Evolutionary conservation across 2,113 vertebrate genomes (phyloP), one percentile per base, ranked within the genome.

Genomic region (Danionella cerebrum): DNA sequence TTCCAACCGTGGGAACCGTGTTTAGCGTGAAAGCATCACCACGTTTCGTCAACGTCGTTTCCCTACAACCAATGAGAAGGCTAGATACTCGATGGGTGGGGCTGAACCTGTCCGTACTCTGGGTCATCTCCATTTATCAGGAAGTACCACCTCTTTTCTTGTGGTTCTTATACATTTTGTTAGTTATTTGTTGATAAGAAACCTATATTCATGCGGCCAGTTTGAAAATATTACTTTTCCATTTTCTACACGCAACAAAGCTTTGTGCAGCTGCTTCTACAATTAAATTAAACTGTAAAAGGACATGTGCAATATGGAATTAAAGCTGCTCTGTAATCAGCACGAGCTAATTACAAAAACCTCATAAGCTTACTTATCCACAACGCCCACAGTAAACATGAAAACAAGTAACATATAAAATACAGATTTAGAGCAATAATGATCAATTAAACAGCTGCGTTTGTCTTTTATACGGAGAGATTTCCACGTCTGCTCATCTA

Each of bases 171-270:
- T 12, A 44, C 47, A n/a, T 36, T 47, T 38, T 18, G 27, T 27
- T 35, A 16, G 11, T 21, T 5, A 14, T 60, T 25, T 36, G 36
- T 24, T 18, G 64, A 59, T 57, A 51, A 41, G 66, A 16, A 3
- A 36, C n/a, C 45, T 50, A 45, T 50, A 44, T 62, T 24, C 35
- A 73, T 57, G 19, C 29, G n/a, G 38, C 50, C 35, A 35, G 38
- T 60, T 33, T 33, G 18, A 35, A 73, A 64, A 51, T 27, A 48
- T 58, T 68, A 47, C 24, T 48, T 27, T 24, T 14, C 14, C 25
- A 44, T 44, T 73, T 69, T 59, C 65, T 58, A 73, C 69, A 65
- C 66, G 19, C 39, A 31, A 57, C 33, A 18, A 67, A 2, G 22
- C 33, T 27, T 38, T 59, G 8, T 21, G 25, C 53, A 8, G 45